Conservation (phyloP, 53 echinoderm and acorn worm genomes). For the Apostichopus leukothele region DNA sequence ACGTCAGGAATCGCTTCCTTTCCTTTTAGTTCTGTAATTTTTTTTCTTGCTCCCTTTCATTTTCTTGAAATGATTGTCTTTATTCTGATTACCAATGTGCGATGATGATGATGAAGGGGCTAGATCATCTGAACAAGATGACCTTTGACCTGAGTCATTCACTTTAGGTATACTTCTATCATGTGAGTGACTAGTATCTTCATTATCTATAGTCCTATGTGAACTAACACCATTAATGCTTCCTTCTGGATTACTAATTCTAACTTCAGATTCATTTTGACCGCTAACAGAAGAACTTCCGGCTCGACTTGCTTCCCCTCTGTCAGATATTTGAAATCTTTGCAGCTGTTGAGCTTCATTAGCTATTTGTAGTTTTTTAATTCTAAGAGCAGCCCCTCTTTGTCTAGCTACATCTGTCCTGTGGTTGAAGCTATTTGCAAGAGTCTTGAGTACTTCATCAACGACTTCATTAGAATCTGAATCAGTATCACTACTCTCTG, state of each 20-base stretch:
- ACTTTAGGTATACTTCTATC: not conserved
- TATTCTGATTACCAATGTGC: not conserved
- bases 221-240: slow-evolving; percentile 9
- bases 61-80: slow-evolving; percentile 39
- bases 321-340: slow-evolving; percentile 2
- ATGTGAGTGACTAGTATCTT: not conserved
- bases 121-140: slow-evolving; percentile 17
- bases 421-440: slow-evolving; percentile 33
- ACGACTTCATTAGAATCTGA: slow-evolving; percentile 10
- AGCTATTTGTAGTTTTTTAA: slow-evolving; percentile 28
- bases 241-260: not conserved
- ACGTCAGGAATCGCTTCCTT: slow-evolving; percentile 30
- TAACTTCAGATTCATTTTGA: not conserved
- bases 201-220: not conserved
- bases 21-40: slow-evolving; percentile 36
- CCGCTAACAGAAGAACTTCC: slow-evolving; percentile 7
- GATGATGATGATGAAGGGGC: not conserved
- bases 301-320: not conserved
- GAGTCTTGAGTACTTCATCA: slow-evolving; percentile 30
- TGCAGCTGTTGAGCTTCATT: not conserved
- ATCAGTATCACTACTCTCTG: slow-evolving; percentile 48
- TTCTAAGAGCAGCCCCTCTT: slow-evolving; percentile 42
- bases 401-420: slow-evolving; percentile 44
- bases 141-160: slow-evolving; percentile 33
- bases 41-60: slow-evolving; percentile 32